Base-by-base conservation (phyloP, 2,113 vertebrate species). In the Oxyura jamaicensis region DNA sequence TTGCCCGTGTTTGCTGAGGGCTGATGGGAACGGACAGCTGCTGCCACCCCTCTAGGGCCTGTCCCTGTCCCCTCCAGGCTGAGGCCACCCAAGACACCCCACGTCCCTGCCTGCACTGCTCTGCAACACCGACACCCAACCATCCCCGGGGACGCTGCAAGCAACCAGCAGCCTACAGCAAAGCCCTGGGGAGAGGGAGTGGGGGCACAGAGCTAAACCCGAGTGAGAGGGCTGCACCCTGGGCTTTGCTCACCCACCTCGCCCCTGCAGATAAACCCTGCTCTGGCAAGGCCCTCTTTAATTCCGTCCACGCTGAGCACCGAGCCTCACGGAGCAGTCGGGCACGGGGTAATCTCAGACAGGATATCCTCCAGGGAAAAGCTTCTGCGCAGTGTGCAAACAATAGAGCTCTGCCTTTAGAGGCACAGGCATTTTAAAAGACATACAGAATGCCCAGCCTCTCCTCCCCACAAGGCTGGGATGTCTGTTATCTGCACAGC, bases 291-390 rank as follows among this genome's bases (percentile, higher is more conserved):
- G 55, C 68, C n/a, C 25, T 46, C 55, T 19, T 71, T 76, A 92
- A 82, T 91, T 80, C 89, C 97, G 92, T 94, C 91, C 93, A 69
- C 13, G 6, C 93, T 95, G 95, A 75, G 89, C 95, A 93, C 25
- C 63, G 96, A 95, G 95, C 96, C 95, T 93, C 95, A 88, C 6
- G 22, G 77, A 96, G 95, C 93, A 98, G 91, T 94, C 94, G 92
- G 96, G 97, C 96, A 96, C 97, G 75, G 97, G 95, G 94, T 94
- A 28, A 91, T 97, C 97, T 96, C 97, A 96, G 97, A 98, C 98
- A 98, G 98, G 98, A 98, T 98, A 98, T 98, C 98, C 98, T 98
- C 97, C 94, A 94, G 96, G 96, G 97, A 98, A 96, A 97, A 98
- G 97, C 96, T 96, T 98, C 97, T 83, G 96, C 71, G 92, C 83